Percentiles rank a stretch among this genome's conserved stretches.
Conservation (phyloP, 2,888 invertebrate genomes). For the Trypoxylon attenuatum region DNA sequence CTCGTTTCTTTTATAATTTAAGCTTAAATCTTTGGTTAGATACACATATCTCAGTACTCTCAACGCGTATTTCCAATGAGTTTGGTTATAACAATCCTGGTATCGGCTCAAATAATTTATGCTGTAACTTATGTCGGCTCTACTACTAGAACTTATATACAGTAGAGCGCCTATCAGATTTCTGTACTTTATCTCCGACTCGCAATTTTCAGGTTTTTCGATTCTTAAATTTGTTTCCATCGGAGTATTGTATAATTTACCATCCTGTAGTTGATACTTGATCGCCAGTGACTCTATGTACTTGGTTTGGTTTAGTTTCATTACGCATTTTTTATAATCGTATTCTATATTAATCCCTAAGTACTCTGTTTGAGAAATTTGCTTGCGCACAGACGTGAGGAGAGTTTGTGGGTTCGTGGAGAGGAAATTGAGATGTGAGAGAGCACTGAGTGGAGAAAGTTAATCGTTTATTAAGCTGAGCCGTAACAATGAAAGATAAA, state of each 20-base stretch:
- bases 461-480: too few species aligned
- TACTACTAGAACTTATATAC: constrained; percentile 26
- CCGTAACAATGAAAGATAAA: too few species aligned
- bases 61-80: constrained; percentile 29
- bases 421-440: too few species aligned
- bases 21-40: constrained; percentile 27
- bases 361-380: too few species aligned
- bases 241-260: neutral
- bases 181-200: neutral
- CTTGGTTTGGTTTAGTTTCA: neutral
- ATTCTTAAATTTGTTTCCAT: neutral
- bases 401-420: too few species aligned
- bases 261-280: neutral
- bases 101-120: constrained; percentile 37
- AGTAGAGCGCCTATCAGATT: constrained; percentile 34
- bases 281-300: constrained; percentile 1
- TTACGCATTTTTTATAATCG: neutral
- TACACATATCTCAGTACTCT: constrained; percentile 34
- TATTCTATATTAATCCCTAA: neutral
- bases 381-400: too few species aligned
- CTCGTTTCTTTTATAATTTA: constrained; percentile 12
- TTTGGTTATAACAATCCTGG: constrained; percentile 26
- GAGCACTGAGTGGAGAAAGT: too few species aligned
- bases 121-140: too few species aligned
- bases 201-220: neutral